A percentile compares a stretch with the other conserved stretches of the same genome.
phyloP scores from a whole-genome alignment of 2,888 invertebrate species.

The Drosophila acutilabella region DNA sequence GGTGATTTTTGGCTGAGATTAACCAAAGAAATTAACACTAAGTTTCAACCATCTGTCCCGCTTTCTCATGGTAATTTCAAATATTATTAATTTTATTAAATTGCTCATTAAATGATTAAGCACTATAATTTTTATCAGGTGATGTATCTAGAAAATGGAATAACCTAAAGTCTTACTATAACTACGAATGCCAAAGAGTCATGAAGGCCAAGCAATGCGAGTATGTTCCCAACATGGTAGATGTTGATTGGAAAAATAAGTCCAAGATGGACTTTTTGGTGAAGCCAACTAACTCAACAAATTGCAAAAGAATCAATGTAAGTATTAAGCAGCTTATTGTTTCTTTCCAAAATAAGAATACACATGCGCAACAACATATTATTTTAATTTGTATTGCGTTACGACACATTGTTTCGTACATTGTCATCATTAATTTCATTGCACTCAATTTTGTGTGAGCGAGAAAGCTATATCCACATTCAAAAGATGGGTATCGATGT shows the following conservation, averaged over 20 bases:
- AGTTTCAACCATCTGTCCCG: conserved; percentile 15
- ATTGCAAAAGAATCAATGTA: neutral
- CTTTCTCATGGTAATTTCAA: conserved; percentile 17
- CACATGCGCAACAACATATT: neutral
- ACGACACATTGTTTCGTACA: conserved; percentile 9
- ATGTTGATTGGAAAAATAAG: conserved; percentile 41
- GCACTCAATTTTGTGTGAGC: conserved; percentile 1
- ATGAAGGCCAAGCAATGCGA: conserved; percentile 24
- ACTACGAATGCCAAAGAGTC: conserved; percentile 15
- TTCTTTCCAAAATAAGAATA: neutral
- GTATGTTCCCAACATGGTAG: conserved; percentile 2
- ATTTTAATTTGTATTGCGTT: neutral
- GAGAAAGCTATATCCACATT: conserved; percentile 1
- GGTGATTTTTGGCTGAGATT: conserved; percentile 38
- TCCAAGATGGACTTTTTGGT: conserved; percentile 37
- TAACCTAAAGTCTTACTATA: conserved; percentile 43
- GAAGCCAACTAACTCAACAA: neutral
- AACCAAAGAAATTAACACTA: conserved; percentile 36
- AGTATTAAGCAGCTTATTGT: neutral
- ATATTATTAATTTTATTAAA: conserved; percentile 1
- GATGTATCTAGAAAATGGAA: conserved; percentile 47
- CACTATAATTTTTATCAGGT: conserved; percentile 9
- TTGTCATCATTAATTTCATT: conserved; percentile 27
- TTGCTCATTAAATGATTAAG: neutral
- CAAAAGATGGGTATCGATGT: conserved; percentile 5